These are phyloP conservation scores for Zosterops japonicus DNA, from an alignment of 2,113 vertebrate species.

Conservation along the genomic window DNA sequence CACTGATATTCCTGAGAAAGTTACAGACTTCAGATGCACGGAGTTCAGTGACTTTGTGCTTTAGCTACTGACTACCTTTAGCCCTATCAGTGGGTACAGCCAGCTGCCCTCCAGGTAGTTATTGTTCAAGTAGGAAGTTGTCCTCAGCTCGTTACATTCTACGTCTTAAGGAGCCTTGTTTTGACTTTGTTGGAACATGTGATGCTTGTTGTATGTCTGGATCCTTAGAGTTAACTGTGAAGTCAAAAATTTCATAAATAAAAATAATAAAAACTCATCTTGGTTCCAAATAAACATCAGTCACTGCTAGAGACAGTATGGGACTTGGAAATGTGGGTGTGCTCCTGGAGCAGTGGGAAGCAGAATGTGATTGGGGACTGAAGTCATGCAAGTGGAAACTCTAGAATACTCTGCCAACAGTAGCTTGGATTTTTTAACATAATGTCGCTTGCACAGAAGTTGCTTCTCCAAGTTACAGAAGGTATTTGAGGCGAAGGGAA, in stretches of 20 bases:
- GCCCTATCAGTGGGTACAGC: not conserved
- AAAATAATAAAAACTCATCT: not conserved
- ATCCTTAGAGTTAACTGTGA: not conserved
- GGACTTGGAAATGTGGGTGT: not conserved
- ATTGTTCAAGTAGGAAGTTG: not conserved
- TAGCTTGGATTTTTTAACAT: not conserved
- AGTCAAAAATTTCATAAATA: not conserved
- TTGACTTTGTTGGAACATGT: not conserved
- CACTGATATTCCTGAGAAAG: not conserved
- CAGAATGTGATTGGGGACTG: not conserved
- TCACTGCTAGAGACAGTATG: not conserved
- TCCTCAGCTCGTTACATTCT: not conserved
- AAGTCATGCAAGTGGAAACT: not conserved
- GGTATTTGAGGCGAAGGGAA: not conserved
- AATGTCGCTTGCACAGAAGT: not conserved
- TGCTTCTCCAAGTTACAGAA: not conserved
- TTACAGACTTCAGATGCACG: not conserved
- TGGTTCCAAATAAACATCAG: not conserved
- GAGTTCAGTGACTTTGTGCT: not conserved
- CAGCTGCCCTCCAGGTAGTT: not conserved
- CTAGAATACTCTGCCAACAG: not conserved
- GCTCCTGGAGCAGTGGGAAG: not conserved
- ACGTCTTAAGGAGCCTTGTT: not conserved
- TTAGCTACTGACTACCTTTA: not conserved
- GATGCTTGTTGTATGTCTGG: not conserved